Percentiles rank a stretch among this genome's conserved stretches.
phyloP scores from a whole-genome alignment of 1,140 invertebrate species.

The Eriosoma lanigerum region DNA sequence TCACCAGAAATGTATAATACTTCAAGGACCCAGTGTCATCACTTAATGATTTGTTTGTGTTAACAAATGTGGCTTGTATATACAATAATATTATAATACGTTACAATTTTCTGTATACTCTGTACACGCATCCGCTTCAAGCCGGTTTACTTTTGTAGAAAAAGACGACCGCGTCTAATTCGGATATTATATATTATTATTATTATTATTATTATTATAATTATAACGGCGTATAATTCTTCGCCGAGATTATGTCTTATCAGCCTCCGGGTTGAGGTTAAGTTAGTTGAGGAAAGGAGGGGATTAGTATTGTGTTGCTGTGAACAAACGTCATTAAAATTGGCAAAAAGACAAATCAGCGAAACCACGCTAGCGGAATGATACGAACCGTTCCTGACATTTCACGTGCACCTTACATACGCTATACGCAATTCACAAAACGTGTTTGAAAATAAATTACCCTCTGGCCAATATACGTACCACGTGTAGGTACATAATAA shows the following conservation, averaged over 20 bases:
- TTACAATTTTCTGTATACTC: no score
- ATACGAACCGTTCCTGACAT: slow-evolving; percentile 7
- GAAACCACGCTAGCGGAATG: background rate
- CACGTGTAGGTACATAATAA: background rate
- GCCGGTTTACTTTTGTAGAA: no score
- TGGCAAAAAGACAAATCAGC: slow-evolving; percentile 3
- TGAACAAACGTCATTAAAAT: background rate
- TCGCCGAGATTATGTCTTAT: background rate
- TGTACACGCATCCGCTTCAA: no score
- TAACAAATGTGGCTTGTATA: no score
- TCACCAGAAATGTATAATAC: no score
- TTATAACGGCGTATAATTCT: no score
- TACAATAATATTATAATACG: no score
- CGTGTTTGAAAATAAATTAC: slow-evolving; percentile 37
- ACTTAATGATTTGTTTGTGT: no score
- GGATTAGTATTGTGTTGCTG: background rate
- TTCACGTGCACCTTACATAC: background rate
- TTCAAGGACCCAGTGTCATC: no score
- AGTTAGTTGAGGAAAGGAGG: background rate
- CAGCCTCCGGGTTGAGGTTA: background rate
- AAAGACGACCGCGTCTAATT: no score
- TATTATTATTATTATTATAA: no score
- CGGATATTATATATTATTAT: no score
- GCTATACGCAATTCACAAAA: background rate
- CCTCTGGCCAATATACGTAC: background rate